These are phyloP conservation scores for Melanostigma gelatinosum DNA, from an alignment of 2,113 vertebrate genomes.

Conservation along the genomic window DNA sequence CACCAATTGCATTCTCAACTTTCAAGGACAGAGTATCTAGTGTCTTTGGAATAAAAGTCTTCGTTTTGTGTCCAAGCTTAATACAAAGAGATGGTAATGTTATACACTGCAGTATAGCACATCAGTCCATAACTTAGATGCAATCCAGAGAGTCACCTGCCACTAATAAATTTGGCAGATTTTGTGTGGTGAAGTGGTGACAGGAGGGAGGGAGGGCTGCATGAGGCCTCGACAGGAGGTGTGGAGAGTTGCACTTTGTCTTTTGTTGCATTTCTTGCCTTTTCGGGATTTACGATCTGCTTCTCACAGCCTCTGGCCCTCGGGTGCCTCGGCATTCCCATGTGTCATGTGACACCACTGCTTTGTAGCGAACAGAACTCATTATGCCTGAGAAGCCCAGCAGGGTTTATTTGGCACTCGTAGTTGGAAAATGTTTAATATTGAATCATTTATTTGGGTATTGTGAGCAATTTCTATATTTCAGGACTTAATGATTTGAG, in stretches of 20 bases:
- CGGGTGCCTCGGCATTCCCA: conserved; percentile 42
- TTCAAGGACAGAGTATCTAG: conserved; percentile 31
- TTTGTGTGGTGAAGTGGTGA: conserved; percentile 49
- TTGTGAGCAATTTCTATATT: not conserved
- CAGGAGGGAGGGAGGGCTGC: conserved; percentile 33
- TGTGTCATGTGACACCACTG: conserved; percentile 66
- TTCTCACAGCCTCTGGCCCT: conserved; percentile 57
- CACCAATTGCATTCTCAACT: conserved; percentile 20
- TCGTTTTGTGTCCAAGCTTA: conserved; percentile 19
- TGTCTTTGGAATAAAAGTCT: conserved; percentile 32
- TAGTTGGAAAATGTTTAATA: not conserved
- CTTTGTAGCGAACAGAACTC: conserved; percentile 42
- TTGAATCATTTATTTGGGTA: not conserved
- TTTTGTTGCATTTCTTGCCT: conserved; percentile 70
- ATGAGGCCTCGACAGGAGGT: conserved; percentile 44
- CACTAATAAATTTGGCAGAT: conserved; percentile 73
- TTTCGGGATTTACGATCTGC: conserved; percentile 68
- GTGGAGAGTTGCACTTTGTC: conserved; percentile 60
- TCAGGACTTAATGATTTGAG: not conserved
- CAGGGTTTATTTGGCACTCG: conserved; percentile 7
- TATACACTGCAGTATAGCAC: conserved; percentile 51
- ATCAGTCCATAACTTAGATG: conserved; percentile 42
- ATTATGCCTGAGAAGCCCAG: conserved; percentile 5
- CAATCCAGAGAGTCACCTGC: conserved; percentile 70
- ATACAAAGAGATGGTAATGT: conserved; percentile 72